A percentile compares a stretch with the other conserved stretches of the same genome.
These are phyloP conservation scores for Drosophila hydei DNA, from an alignment of 1,140 invertebrate genomes.

Conservation along the genomic window DNA sequence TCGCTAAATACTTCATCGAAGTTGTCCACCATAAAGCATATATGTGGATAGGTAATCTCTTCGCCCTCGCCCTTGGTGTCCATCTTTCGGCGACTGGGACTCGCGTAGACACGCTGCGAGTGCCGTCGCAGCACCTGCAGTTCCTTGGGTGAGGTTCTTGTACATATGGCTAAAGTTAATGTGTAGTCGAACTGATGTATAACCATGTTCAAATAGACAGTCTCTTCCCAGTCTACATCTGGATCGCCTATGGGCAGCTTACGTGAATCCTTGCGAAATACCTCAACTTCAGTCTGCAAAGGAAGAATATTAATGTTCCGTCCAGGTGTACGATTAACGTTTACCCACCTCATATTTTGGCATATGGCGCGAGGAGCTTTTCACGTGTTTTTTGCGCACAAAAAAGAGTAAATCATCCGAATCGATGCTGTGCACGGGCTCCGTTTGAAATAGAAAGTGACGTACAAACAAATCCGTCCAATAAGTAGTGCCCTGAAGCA, in stretches of 20 bases:
- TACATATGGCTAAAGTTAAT: slow-evolving; percentile 98
- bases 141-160: slow-evolving; percentile 97
- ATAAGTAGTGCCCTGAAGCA: slow-evolving; percentile 95
- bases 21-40: slow-evolving; percentile 99
- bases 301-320: background rate
- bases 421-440: slow-evolving; percentile 90
- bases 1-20: slow-evolving; percentile 98
- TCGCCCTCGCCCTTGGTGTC: slow-evolving; percentile 99
- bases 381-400: slow-evolving; percentile 95
- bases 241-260: slow-evolving; percentile 97
- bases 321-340: rapidly evolving
- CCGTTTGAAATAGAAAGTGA: slow-evolving; percentile 95
- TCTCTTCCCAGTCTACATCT: slow-evolving; percentile 99
- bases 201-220: slow-evolving; percentile 98
- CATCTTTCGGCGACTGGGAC: slow-evolving; percentile 97
- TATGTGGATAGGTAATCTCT: slow-evolving; percentile 99
- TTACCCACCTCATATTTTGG: slow-evolving; percentile 92
- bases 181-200: slow-evolving; percentile 99
- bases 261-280: slow-evolving; percentile 98
- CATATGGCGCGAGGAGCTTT: slow-evolving; percentile 92
- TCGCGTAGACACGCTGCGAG: slow-evolving; percentile 97
- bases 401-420: slow-evolving; percentile 98
- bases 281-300: slow-evolving; percentile 93
- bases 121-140: slow-evolving; percentile 96
- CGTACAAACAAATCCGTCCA: slow-evolving; percentile 98